Base-by-base conservation (phyloP, 2,113 vertebrate species). In the Regulus satrapa region DNA sequence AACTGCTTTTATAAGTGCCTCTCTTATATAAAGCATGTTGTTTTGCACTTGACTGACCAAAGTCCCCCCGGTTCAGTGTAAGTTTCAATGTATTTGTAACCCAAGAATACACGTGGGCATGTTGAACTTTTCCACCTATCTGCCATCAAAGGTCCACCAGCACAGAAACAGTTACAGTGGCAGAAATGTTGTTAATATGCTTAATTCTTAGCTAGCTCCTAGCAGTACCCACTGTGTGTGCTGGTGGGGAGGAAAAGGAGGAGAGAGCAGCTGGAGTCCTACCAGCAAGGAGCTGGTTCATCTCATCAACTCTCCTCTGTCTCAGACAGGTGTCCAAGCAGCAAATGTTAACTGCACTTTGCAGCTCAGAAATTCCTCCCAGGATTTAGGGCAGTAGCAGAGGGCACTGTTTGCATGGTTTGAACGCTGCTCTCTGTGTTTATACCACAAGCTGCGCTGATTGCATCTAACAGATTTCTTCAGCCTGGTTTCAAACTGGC, bases 1-100 rank as follows among this genome's bases (percentile, higher is more conserved):
- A 88, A 83, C 5, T 83, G 75, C 52, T 77, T 92, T 83, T 83
- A 5, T 28, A 83, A 88, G 63, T 52, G n/a, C 25, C 62, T 73
- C 71, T 68, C 36, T 73, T 89, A 66, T 5, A 48, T 59, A 95
- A 85, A 79, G 12, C 6, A 8, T 2, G 17, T 3, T 83, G 74
- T 41, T 94, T 63, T 80, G 71, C 72, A 59, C 4, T 18, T 66
- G 43, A 73, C 71, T 62, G 0, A 88, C 56, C 85, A 92, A 90
- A 96, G 92, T 85, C 75, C 81, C 83, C 71, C 40, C 69, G 11
- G n/a, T 36, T 63, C 75, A 69, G 64, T 1, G 0, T 8, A 55
- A 76, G 28, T 80, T 59, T 52, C 2, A 1, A 23, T 8, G 7
- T 26, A 69, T 36, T 20, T 80, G 34, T 74, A 62, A 85, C 40